Base-by-base conservation (phyloP, 2,113 vertebrate species). In the Cebus imitator region DNA sequence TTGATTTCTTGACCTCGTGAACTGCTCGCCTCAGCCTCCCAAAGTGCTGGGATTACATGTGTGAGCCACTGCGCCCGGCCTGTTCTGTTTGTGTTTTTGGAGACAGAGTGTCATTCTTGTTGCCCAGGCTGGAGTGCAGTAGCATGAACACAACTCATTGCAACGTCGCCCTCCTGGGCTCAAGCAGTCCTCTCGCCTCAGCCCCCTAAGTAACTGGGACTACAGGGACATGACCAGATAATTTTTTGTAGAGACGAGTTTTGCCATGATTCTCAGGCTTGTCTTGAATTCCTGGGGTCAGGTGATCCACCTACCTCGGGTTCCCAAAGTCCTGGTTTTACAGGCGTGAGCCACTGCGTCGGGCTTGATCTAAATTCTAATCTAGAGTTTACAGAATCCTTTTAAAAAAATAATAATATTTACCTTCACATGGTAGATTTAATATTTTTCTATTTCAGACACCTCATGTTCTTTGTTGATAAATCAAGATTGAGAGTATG, bases 381-480 rank as follows among this genome's bases (percentile, higher is more conserved):
- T 57, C 64, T 81, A 73, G 78, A 95, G 48, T 27, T 79, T 83
- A 87, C 3, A 35, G 25, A 61, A 40, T 90, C 32, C n/a, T 84
- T 86, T 7, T 1, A 75, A 94, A 94, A 88, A 81, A 32, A 92
- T 61, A 55, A n/a, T 17, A 20, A 64, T 37, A 61, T 81, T 57
- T 96, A 72, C 27, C 32, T 82, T 92, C n/a, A 21, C 45, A 6
- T 50, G 58, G 35, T 86, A 55, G 82, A 83, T 85, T 57, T 82
- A 27, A 43, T 64, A 61, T 52, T 84, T 95, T 96, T 91, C 64
- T 90, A 50, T 95, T 94, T 73, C 20, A 87, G 70, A 85, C 10
- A 81, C 30, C n/a, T 93, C 73, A 12, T 94, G 50, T 57, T 91
- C 68, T 88, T 88, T 97, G 82, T 95, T 91, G 93, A 68, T 82